Conservation (phyloP, 1,140 invertebrate species). For the Drosophila albomicans region DNA sequence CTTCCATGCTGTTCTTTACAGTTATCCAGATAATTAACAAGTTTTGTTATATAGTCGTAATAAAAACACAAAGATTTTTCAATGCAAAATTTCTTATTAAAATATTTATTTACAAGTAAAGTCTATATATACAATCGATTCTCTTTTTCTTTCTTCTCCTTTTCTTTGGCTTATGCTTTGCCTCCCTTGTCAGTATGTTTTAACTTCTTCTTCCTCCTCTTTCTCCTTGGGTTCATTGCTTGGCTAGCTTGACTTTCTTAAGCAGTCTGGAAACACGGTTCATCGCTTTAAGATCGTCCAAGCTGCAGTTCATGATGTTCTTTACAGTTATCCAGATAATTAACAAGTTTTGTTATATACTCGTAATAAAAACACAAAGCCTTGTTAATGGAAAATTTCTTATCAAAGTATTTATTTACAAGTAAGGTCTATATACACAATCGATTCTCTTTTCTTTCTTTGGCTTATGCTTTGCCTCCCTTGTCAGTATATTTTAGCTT, state of each 20-base stretch:
- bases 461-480: slow-evolving; percentile 11
- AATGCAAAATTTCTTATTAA: no score
- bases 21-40: slow-evolving; percentile 59
- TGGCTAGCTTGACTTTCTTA: background rate
- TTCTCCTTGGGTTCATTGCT: background rate
- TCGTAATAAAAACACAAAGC: slow-evolving; percentile 31
- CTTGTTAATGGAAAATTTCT: slow-evolving; percentile 39
- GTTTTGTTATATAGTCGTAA: slow-evolving; percentile 41
- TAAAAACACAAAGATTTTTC: slow-evolving; percentile 18
- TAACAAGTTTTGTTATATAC: slow-evolving; percentile 59
- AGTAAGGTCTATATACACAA: slow-evolving; percentile 42
- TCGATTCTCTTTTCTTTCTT: background rate
- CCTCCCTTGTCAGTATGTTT: background rate
- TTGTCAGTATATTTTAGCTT: no score
- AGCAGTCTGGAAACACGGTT: no score
- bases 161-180: background rate
- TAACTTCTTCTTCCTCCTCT: no score
- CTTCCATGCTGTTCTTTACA: no score
- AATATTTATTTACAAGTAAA: slow-evolving; percentile 69
- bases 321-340: slow-evolving; percentile 37
- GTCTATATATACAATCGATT: slow-evolving; percentile 29
- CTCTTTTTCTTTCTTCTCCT: background rate
- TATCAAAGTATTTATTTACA: slow-evolving; percentile 69
- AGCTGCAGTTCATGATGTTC: no score
- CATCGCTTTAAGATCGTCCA: no score